phyloP scores from a whole-genome alignment of 2,797 vertebrate genomes.

The Mionectes olivaceus region DNA sequence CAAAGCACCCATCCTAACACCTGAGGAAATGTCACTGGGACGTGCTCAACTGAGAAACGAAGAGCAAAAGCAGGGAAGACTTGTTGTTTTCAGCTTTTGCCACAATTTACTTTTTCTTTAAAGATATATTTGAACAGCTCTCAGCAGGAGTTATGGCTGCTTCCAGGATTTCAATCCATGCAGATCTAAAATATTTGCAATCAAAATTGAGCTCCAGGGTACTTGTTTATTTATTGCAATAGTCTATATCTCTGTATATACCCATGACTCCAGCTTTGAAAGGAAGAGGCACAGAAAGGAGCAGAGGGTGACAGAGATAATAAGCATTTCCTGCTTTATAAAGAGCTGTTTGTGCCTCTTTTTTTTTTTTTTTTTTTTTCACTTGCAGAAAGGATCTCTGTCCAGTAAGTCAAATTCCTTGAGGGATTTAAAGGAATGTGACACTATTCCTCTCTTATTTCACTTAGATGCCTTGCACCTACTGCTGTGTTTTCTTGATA shows the following conservation, averaged over 20 bases:
- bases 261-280: neutral
- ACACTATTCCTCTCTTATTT: neutral
- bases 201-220: neutral
- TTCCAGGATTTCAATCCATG: neutral
- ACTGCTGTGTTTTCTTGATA: neutral
- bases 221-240: neutral
- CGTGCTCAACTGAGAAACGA: neutral
- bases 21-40: neutral
- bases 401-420: conserved; percentile 28
- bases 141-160: neutral
- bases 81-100: neutral
- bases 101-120: neutral
- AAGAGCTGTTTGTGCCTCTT: neutral
- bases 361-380: neutral
- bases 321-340: conserved; percentile 17
- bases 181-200: conserved; percentile 18
- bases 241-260: neutral
- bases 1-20: neutral
- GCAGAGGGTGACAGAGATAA: neutral
- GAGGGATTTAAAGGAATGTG: conserved; percentile 29
- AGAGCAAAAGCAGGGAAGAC: neutral
- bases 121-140: neutral
- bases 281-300: neutral
- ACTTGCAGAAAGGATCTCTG: neutral
- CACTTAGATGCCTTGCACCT: neutral